Base-by-base conservation (phyloP, 2,888 invertebrate genomes). In the Beris chalybata region DNA sequence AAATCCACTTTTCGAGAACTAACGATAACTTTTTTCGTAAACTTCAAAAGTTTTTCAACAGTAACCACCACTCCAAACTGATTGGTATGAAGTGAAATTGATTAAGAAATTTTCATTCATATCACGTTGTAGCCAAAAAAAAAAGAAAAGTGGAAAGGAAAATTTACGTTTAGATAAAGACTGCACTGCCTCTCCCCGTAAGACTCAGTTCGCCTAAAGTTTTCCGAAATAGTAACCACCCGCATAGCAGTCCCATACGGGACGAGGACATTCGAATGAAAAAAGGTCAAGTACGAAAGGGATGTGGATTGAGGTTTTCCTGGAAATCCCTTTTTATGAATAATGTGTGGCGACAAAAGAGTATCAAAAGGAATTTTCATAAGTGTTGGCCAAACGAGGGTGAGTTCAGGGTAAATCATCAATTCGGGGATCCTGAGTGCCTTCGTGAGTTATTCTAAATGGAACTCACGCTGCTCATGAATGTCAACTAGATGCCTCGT, bases 271-370 rank as follows among this genome's bases (percentile, higher is more conserved):
- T 1, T 38, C 38, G 9, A 38, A 38, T 38, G 38, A 38, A 38
- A 38, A 56, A 56, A 56, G 56, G 56, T 43, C 44, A 12, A 56
- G 15, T 15, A n/a, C 15, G 38, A 56, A 56, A 56, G 15, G 56
- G 43, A 56, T 43, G 29, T 56, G 22, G 43, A 56, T 43, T 56
- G 56, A 56, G 56, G 56, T 56, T 56, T 56, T 38, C 56, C 31
- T 6, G 38, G 22, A 56, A 56, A 56, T 43, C 56, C 44, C 56
- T 56, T 56, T 56, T 56, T 56, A 56, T 56, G 56, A 43, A 56
- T 38, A 38, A 56, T 54, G 54, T 54, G 29, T 30, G 22, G 32
- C 31, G 54, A 54, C 54, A 54, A 54, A 54, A 54, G 54, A 30
- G 54, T 54, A 31, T 30, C 31, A 43, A 43, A 56, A 43, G 13